Conservation (phyloP, 2,888 invertebrate species). For the Adineta ricciae region DNA sequence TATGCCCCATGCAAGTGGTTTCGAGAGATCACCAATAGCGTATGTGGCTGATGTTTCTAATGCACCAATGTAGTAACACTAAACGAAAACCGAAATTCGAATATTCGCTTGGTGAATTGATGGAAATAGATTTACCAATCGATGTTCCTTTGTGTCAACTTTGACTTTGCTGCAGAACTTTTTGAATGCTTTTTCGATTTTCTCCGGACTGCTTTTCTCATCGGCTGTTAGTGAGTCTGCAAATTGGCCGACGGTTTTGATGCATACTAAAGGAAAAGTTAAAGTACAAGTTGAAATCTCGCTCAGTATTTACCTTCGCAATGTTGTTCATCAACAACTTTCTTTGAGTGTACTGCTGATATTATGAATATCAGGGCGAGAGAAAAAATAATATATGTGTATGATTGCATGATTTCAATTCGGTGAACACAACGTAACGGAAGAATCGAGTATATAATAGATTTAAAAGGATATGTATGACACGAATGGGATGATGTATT, state of each 20-base stretch:
- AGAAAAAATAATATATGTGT: background rate
- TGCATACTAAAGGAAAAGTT: background rate
- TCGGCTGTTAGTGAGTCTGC: background rate
- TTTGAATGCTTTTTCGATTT: constrained; percentile 71
- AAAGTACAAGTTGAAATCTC: background rate
- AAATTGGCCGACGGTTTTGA: background rate
- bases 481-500: no score
- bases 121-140: constrained; percentile 61
- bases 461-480: no score
- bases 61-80: constrained; percentile 98
- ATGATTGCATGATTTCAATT: background rate
- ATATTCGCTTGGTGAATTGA: background rate
- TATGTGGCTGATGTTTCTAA: constrained; percentile 91
- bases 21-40: constrained; percentile 83
- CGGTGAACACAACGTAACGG: no score
- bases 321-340: background rate
- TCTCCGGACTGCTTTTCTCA: constrained; percentile 38
- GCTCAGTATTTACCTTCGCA: background rate
- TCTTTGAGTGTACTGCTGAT: background rate
- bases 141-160: constrained; percentile 67
- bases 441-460: no score
- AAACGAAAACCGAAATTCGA: constrained; percentile 36
- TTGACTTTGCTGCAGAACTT: constrained; percentile 72
- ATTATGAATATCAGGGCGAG: background rate
- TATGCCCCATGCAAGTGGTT: constrained; percentile 75